A percentile compares a stretch with the other conserved stretches of the same genome.
phyloP scores from a whole-genome alignment of 2,797 vertebrate species.

The Mastacembelus armatus region DNA sequence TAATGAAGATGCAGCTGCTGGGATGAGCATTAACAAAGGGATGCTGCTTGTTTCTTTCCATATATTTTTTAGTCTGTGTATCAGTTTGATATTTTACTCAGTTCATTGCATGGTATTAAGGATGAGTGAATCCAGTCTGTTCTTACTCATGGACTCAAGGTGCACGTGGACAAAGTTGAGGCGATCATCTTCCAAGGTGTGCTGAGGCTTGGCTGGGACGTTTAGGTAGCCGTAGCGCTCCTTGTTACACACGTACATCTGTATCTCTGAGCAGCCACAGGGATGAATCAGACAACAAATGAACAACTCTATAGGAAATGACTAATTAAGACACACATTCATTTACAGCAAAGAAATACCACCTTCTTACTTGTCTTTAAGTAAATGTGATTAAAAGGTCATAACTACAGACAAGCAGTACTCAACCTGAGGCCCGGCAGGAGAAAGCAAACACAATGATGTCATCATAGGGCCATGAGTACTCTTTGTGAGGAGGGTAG shows the following conservation, averaged over 20 bases:
- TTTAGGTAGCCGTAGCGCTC: slow-evolving; percentile 94
- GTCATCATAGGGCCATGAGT: slow-evolving; percentile 96
- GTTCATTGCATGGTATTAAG: no score
- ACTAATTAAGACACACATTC: no score
- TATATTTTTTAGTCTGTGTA: background rate
- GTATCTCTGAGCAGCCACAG: slow-evolving; percentile 78
- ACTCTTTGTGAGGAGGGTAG: slow-evolving; percentile 91
- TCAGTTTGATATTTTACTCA: background rate
- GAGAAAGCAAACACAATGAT: slow-evolving; percentile 97
- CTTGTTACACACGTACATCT: slow-evolving; percentile 92
- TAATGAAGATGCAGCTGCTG: no score
- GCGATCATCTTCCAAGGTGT: slow-evolving; percentile 89
- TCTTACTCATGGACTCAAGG: slow-evolving; percentile 92
- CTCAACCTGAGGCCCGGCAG: slow-evolving; percentile 90
- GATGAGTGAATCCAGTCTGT: background rate
- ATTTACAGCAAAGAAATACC: background rate
- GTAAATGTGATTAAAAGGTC: background rate
- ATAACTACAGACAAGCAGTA: background rate
- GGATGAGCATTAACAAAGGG: background rate
- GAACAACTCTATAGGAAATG: background rate
- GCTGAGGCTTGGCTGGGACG: slow-evolving; percentile 90
- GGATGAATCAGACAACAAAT: background rate
- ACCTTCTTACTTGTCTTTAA: background rate
- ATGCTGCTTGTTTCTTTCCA: background rate
- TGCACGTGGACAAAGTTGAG: slow-evolving; percentile 93